Percentiles rank a stretch among this genome's conserved stretches.
Evolutionary conservation across 1,140 invertebrate genomes (phyloP).

Genomic region (Philopotamus ludificatus): DNA sequence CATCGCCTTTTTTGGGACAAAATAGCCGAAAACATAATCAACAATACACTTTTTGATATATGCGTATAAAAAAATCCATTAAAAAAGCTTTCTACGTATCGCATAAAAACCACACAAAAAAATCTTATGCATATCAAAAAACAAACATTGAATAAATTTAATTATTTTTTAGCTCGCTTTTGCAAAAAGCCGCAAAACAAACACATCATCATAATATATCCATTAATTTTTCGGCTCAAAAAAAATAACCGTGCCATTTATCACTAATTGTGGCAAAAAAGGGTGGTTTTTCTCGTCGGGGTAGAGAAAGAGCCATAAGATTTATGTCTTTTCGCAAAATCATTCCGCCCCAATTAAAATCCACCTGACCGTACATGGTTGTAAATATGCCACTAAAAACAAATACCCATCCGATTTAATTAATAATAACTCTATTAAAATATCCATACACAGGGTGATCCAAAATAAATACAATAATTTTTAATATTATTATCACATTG

Average conservation of each 20-base stretch:
- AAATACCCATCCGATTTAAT: constrained; percentile 28
- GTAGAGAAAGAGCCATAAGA: no score
- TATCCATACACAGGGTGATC: no score
- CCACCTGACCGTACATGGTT: constrained; percentile 26
- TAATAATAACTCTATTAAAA: constrained; percentile 25
- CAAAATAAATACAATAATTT: no score
- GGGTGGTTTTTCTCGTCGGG: constrained; percentile 9
- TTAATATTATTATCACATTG: no score
- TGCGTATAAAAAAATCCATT: no score
- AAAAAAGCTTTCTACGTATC: no score
- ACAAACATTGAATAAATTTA: no score
- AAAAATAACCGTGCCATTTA: background rate
- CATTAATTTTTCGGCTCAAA: background rate
- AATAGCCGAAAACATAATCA: no score
- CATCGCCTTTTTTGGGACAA: constrained; percentile 20
- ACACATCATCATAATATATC: background rate
- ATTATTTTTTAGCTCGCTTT: no score
- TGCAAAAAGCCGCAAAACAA: background rate
- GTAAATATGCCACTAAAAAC: constrained; percentile 33
- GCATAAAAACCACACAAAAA: no score
- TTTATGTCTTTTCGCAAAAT: constrained; percentile 39
- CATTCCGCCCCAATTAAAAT: constrained; percentile 40
- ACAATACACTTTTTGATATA: no score
- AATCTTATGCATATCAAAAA: no score
- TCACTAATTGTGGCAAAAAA: constrained; percentile 15